phyloP scores from a whole-genome alignment of 1,140 invertebrate species.

The Ips nitidus region DNA sequence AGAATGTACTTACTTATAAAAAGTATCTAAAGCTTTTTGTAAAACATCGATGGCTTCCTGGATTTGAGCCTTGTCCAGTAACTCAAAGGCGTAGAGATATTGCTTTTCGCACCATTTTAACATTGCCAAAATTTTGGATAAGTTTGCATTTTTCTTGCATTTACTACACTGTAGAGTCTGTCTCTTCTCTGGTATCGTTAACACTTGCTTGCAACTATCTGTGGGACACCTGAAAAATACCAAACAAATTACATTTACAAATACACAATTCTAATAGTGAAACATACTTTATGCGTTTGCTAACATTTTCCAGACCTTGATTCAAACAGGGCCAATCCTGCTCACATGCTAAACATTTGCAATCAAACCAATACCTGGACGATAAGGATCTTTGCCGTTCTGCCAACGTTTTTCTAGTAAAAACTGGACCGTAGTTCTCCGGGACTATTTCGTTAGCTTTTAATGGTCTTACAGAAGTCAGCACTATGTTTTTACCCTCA shows the following conservation, averaged over 20 bases:
- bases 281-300: conserved; percentile 39
- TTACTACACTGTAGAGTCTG: conserved; percentile 57
- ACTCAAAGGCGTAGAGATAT: conserved; percentile 55
- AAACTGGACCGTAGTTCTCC: conserved; percentile 86
- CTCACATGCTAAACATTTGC: conserved; percentile 71
- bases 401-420: conserved; percentile 63
- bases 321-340: conserved; percentile 76
- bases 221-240: conserved; percentile 59
- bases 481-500: conserved; percentile 69
- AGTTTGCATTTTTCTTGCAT: conserved; percentile 57
- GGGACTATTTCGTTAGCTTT: conserved; percentile 66
- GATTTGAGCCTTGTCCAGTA: conserved; percentile 54
- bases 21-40: conserved; percentile 51
- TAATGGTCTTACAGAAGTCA: conserved; percentile 67
- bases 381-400: conserved; percentile 66
- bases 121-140: conserved; percentile 54
- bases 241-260: neutral
- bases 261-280: neutral
- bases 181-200: conserved; percentile 52
- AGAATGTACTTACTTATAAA: conserved; percentile 47
- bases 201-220: conserved; percentile 56
- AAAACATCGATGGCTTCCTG: conserved; percentile 57
- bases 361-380: conserved; percentile 80
- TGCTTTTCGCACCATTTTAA: conserved; percentile 57
- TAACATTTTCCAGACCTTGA: conserved; percentile 47